Evolutionary conservation across 92 coral and sea anemone species (phyloP), one percentile per base, ranked within the genome.

Genomic region (Nematostella vectensis): DNA sequence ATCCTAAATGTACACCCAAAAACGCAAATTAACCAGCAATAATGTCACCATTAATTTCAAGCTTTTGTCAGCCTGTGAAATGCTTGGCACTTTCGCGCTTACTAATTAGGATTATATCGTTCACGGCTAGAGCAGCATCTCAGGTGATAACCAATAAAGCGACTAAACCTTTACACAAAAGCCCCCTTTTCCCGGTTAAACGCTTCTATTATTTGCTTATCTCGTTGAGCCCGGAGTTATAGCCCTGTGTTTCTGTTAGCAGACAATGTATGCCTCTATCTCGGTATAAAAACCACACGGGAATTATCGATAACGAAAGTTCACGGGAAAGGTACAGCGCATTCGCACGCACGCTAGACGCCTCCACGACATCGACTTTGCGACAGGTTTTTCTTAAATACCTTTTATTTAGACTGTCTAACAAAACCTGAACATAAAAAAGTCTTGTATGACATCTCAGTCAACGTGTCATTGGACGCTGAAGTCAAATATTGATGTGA

Each of bases 1-100:
- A 44, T 66, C 55, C 72, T 55, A 66, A 66, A 76, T 78, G 79
- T 78, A 54, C 47, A 63, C 83, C 79, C 67, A 63, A 74, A 78
- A 78, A 71, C 85, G 79, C 79, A 75, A 78, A 78, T 78, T 71
- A 71, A 65, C 69, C 61, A 58, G 75, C 62, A 65, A 70, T 71
- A 71, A 54, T 70, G 78, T 71, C 47, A 72, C 71, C 76, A 66
- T 67, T 65, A 66, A 66, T 65, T 78, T 59, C 55, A 70, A 71
- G 70, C 75, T 78, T 68, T 68, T 68, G 67, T 67, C 72, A 53
- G 72, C 40, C 62, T 63, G 63, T 66, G 50, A 66, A 45, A 55
- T 54, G 58, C 71, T 65, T 50, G 61, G 53, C 63, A 54, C 62
- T 66, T 55, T 66, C 63, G 21, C 18, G 23, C 23, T 66, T 36